A percentile compares a stretch with the other conserved stretches of the same genome.
phyloP scores from a whole-genome alignment of 2,888 invertebrate species.

The Anodontia alba region DNA sequence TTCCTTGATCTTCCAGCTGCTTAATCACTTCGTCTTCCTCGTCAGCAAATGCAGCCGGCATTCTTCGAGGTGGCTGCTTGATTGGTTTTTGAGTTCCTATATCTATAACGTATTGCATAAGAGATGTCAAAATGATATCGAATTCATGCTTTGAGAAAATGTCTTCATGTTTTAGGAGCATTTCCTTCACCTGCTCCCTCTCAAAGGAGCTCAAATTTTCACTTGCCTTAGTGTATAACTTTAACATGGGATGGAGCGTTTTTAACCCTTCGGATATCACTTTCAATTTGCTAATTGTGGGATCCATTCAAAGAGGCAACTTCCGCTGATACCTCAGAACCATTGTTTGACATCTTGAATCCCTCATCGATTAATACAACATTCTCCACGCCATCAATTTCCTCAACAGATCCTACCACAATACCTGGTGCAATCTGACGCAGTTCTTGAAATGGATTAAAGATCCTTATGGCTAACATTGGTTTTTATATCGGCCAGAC shows the following conservation, averaged over 20 bases:
- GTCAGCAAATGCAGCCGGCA: slow-evolving; percentile 20
- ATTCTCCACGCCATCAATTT: background rate
- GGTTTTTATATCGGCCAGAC: slow-evolving; percentile 27
- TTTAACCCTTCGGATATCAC: no score
- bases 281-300: no score
- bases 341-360: no score
- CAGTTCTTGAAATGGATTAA: slow-evolving; percentile 33
- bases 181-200: slow-evolving; percentile 9
- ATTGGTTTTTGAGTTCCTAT: no score
- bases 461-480: slow-evolving; percentile 27
- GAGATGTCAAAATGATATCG: slow-evolving; percentile 43
- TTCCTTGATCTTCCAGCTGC: no score
- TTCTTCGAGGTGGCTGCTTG: slow-evolving; percentile 23
- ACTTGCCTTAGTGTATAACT: slow-evolving; percentile 20
- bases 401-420: slow-evolving; percentile 33
- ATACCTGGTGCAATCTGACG: slow-evolving; percentile 17
- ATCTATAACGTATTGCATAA: slow-evolving; percentile 34
- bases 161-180: slow-evolving; percentile 21
- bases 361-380: no score
- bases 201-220: slow-evolving; percentile 4
- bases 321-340: no score
- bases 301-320: no score
- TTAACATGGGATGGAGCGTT: slow-evolving; percentile 31
- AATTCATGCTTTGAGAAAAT: slow-evolving; percentile 37
- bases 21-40: no score